Evolutionary conservation across 2,888 invertebrate genomes (phyloP), one percentile per base, ranked within the genome.

Genomic region (Xanthorhoe designata): DNA sequence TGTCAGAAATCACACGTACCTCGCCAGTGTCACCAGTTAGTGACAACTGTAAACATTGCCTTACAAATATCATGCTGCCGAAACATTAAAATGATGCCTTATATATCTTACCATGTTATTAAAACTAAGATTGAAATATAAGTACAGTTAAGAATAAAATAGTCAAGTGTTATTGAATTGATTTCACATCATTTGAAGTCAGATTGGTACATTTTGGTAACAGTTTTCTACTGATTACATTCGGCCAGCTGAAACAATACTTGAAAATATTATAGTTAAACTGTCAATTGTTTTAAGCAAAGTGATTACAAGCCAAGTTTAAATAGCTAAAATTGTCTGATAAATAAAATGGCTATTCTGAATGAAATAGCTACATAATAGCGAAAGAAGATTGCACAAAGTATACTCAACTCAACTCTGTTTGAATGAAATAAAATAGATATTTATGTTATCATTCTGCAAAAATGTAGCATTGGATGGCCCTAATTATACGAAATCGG

Each of bases 31-130:
- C 24, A 7, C 19, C 29, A 13, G 15, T 32, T 29, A n/a, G 4
- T 24, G 51, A 13, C 51, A 50, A 10, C 50, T 19, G n/a, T 59
- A 9, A 51, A 51, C 24, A 38, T 59, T 59, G 59, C 59, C 59
- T 59, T 59, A 59, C 58, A 58, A 35, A 35, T n/a, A 18, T 13
- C 50, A 51, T 2, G 38, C 51, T 19, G 59, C 51, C 38, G 24
- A 52, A 59, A 54, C 54, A 38, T 38, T 38, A 18, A 54, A 54
- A 38, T n/a, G 38, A 24, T 38, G 59, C 59, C 59, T 59, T 59
- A 59, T n/a, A 59, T 15, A 15, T 45, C 56, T 59, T 59, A 51
- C 47, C 29, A 50, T 51, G 24, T 24, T n/a, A 35, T 24, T 24
- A 4, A 24, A 24, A 24, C n/a, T n/a, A n/a, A n/a, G n/a, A n/a